phyloP scores from a whole-genome alignment of 2,113 vertebrate species.

The Chinchilla lanigera region DNA sequence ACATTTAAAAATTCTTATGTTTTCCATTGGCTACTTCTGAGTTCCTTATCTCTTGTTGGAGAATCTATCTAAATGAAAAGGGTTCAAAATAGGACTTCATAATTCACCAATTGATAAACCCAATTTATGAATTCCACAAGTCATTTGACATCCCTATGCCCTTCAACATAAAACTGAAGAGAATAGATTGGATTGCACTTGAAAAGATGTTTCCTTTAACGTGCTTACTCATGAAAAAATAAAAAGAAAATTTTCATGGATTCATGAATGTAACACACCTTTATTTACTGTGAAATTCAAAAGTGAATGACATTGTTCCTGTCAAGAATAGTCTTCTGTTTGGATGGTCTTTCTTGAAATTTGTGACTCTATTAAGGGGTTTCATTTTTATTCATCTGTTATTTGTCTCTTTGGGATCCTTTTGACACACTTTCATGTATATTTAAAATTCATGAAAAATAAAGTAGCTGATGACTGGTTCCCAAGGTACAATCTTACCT shows the following conservation, averaged over 20 bases:
- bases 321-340: background rate
- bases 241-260: background rate
- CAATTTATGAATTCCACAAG: background rate
- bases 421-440: background rate
- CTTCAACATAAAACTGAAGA: background rate
- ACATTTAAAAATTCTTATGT: background rate
- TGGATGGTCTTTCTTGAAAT: background rate
- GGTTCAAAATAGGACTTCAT: background rate
- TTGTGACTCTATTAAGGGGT: background rate
- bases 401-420: background rate
- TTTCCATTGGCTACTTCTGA: background rate
- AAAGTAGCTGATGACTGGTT: background rate
- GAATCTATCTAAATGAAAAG: background rate
- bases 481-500: background rate
- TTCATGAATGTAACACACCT: background rate
- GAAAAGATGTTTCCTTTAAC: background rate
- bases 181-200: background rate
- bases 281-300: background rate
- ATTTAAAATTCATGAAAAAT: background rate
- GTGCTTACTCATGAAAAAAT: background rate
- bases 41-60: background rate
- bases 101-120: background rate
- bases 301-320: background rate
- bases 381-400: background rate
- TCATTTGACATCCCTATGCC: background rate